These are phyloP conservation scores for Kryptolebias marmoratus DNA, from an alignment of 2,113 vertebrate species.

Conservation along the genomic window DNA sequence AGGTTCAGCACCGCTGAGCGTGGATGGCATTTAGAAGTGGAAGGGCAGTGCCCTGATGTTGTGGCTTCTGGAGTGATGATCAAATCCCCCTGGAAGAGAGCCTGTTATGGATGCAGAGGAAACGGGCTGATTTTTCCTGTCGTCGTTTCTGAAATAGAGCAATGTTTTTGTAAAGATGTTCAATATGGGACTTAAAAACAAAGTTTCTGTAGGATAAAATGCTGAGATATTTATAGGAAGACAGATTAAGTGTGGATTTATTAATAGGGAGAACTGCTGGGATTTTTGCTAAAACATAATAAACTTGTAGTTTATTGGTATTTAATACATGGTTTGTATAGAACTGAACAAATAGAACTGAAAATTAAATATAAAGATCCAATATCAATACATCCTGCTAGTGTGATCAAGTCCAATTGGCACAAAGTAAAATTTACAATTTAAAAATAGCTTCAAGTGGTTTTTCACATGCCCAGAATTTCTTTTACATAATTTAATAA, in stretches of 20 bases:
- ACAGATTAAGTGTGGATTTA: no score
- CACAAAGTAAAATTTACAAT: neutral
- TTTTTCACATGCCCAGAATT: neutral
- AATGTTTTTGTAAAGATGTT: no score
- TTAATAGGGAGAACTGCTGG: no score
- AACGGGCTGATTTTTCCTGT: conserved; percentile 52
- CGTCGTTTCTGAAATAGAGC: conserved; percentile 30
- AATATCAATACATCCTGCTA: neutral
- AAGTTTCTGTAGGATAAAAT: no score
- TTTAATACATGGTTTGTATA: no score
- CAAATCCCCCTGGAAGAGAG: conserved; percentile 47
- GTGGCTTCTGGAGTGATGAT: conserved; percentile 62
- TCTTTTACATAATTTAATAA: neutral
- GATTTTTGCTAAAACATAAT: no score
- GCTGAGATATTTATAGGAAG: no score
- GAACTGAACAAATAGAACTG: no score
- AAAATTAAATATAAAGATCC: neutral
- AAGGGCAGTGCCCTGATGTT: conserved; percentile 69
- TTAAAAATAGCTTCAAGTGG: neutral
- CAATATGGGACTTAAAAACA: no score
- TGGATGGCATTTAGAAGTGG: conserved; percentile 66
- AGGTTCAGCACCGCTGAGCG: conserved; percentile 67
- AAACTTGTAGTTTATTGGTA: no score
- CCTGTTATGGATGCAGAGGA: conserved; percentile 50
- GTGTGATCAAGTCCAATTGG: neutral